phyloP scores from a whole-genome alignment of 2,113 vertebrate genomes.

The Coryphaenoides rupestris region DNA sequence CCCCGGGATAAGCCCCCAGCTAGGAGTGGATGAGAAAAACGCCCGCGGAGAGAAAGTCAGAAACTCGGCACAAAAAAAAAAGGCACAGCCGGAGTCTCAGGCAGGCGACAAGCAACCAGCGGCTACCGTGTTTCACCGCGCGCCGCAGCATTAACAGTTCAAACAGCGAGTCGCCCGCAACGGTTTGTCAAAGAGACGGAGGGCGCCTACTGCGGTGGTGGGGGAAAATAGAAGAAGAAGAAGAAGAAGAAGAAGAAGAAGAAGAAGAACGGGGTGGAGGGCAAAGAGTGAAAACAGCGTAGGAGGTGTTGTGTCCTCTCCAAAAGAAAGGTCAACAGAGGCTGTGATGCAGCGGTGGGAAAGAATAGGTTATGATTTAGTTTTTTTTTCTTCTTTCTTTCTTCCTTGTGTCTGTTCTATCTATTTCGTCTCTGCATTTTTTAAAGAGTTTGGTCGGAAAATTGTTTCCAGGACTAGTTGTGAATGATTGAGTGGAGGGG shows the following conservation, averaged over 20 bases:
- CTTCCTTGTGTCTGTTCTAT: slow-evolving; percentile 1
- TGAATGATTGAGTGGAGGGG: slow-evolving; percentile 56
- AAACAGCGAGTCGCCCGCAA: slow-evolving; percentile 53
- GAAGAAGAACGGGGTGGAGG: no score
- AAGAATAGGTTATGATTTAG: slow-evolving; percentile 45
- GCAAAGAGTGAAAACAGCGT: slow-evolving; percentile 17
- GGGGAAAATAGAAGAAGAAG: slow-evolving; percentile 33
- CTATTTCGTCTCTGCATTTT: background rate
- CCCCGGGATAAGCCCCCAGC: no score
- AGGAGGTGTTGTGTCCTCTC: slow-evolving; percentile 42
- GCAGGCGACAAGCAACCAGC: slow-evolving; percentile 49
- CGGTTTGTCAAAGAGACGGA: slow-evolving; percentile 46
- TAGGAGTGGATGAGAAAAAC: background rate
- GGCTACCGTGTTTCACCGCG: slow-evolving; percentile 58
- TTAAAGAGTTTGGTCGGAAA: slow-evolving; percentile 52
- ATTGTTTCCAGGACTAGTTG: slow-evolving; percentile 71
- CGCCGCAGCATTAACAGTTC: slow-evolving; percentile 39
- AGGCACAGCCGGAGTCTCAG: slow-evolving; percentile 44
- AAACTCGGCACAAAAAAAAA: background rate
- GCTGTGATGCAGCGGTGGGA: slow-evolving; percentile 49
- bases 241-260: slow-evolving; percentile 9
- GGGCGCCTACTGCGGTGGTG: slow-evolving; percentile 20
- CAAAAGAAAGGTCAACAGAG: slow-evolving; percentile 49
- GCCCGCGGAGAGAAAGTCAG: background rate
- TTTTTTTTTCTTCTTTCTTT: no score